These are phyloP conservation scores for Aplocera efformata DNA, from an alignment of 2,888 invertebrate genomes.

Conservation along the genomic window DNA sequence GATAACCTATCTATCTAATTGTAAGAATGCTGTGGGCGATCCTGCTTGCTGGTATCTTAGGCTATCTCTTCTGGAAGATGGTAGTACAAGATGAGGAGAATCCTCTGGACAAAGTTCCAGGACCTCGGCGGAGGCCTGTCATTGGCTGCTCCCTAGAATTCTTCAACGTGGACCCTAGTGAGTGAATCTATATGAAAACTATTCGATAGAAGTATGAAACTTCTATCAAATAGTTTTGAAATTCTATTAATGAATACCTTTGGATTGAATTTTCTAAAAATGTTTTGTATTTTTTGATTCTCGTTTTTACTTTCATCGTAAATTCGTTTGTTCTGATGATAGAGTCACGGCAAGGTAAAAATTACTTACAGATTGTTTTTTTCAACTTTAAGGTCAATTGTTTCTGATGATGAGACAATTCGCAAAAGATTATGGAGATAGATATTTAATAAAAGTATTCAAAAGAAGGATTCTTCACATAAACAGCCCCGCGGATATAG, in stretches of 20 bases:
- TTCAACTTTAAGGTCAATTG: conserved; percentile 39
- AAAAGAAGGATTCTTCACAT: conserved; percentile 54
- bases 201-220: not conserved
- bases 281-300: no score
- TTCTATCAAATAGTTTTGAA: no score
- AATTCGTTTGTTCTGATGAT: no score
- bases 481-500: conserved; percentile 63
- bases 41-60: conserved; percentile 18
- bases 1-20: not conserved
- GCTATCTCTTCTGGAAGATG: conserved; percentile 31
- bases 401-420: conserved; percentile 42
- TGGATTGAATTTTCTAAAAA: no score
- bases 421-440: conserved; percentile 41
- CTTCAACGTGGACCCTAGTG: conserved; percentile 31
- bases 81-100: conserved; percentile 34
- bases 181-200: conserved; percentile 16
- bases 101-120: conserved; percentile 45
- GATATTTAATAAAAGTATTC: conserved; percentile 48
- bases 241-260: no score
- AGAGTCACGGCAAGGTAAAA: no score
- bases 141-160: conserved; percentile 40
- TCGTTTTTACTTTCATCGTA: no score
- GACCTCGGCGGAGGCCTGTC: conserved; percentile 43
- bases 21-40: conserved; percentile 27
- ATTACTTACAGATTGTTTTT: no score